These are phyloP conservation scores for Telenomus remus DNA, from an alignment of 1,140 invertebrate genomes.

Conservation along the genomic window DNA sequence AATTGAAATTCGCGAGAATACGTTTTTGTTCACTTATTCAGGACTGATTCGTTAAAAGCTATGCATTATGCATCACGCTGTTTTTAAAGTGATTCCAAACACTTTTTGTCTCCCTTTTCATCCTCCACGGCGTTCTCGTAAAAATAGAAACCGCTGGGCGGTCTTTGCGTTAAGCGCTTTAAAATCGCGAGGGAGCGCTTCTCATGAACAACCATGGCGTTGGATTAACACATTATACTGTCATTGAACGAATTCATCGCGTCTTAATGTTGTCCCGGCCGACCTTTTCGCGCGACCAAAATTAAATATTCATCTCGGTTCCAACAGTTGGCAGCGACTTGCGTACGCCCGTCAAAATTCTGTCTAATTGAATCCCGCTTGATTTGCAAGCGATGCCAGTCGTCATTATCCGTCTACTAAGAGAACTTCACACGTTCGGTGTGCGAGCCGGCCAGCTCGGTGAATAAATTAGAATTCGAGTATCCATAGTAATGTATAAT, in stretches of 20 bases:
- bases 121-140: conserved; percentile 53
- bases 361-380: no score
- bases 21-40: conserved; percentile 31
- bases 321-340: no score
- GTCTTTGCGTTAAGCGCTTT: conserved; percentile 55
- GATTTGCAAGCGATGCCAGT: no score
- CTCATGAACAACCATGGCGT: conserved; percentile 51
- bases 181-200: conserved; percentile 58
- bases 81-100: conserved; percentile 60
- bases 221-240: conserved; percentile 54
- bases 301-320: no score
- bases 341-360: no score
- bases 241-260: conserved; percentile 55
- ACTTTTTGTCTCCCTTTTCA: conserved; percentile 58
- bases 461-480: conserved; percentile 74
- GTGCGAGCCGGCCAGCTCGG: conserved; percentile 13
- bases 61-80: conserved; percentile 56
- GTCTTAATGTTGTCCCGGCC: conserved; percentile 38
- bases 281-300: background rate
- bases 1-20: background rate
- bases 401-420: no score
- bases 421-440: no score
- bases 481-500: conserved; percentile 71
- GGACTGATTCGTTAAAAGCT: conserved; percentile 53
- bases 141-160: conserved; percentile 60